phyloP scores from a whole-genome alignment of 2,113 vertebrate species.

The Hymenochirus boettgeri region DNA sequence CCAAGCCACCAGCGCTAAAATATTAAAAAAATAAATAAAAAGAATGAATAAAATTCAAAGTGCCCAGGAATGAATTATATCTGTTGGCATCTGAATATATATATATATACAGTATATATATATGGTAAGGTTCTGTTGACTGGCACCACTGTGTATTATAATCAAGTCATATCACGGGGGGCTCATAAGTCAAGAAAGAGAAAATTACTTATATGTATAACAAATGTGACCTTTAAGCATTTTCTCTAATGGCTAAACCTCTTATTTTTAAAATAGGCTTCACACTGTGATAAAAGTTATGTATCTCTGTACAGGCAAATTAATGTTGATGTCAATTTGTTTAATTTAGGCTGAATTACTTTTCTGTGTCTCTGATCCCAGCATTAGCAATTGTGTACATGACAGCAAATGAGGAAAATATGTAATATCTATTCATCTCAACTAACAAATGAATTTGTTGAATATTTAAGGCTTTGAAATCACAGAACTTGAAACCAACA shows the following conservation, averaged over 20 bases:
- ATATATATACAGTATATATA: no score
- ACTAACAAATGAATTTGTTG: slow-evolving; percentile 28
- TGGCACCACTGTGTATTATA: no score
- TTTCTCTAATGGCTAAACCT: background rate
- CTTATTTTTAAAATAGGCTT: slow-evolving; percentile 13
- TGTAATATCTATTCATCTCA: slow-evolving; percentile 40
- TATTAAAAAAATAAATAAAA: no score
- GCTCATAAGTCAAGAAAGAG: background rate
- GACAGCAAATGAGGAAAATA: slow-evolving; percentile 38
- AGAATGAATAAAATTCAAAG: no score
- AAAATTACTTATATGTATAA: background rate
- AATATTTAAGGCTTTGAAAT: slow-evolving; percentile 41
- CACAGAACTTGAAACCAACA: slow-evolving; percentile 29
- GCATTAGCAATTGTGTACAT: slow-evolving; percentile 30
- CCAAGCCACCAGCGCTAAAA: no score
- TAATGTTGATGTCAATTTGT: slow-evolving; percentile 39
- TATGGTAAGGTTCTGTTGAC: no score
- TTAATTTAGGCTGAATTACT: slow-evolving; percentile 17
- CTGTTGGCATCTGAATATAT: no score
- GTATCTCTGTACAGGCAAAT: slow-evolving; percentile 38
- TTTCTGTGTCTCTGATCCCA: slow-evolving; percentile 23
- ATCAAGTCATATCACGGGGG: background rate
- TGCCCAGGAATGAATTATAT: no score
- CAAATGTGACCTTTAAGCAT: background rate
- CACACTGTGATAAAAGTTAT: slow-evolving; percentile 32